Conservation (phyloP, 2,888 invertebrate species). For the Chrysopilus asiliformis region DNA sequence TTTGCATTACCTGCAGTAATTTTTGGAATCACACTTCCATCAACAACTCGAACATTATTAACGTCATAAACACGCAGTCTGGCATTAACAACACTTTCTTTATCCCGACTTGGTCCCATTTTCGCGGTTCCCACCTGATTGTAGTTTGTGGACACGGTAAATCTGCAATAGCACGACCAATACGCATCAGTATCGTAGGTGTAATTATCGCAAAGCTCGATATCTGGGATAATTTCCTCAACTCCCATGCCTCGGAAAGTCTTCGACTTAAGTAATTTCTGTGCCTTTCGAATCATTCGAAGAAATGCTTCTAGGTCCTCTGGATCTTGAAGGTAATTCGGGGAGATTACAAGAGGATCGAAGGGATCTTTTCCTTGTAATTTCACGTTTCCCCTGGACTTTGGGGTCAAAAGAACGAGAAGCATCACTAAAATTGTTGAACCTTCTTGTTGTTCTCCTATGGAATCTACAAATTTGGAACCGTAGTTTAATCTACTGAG, state of each 20-base stretch:
- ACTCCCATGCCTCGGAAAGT: slow-evolving; percentile 25
- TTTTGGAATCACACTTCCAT: slow-evolving; percentile 52
- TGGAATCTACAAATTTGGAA: not conserved
- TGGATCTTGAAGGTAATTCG: slow-evolving; percentile 47
- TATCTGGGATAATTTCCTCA: not conserved
- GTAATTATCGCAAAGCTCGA: slow-evolving; percentile 23
- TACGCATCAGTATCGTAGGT: slow-evolving; percentile 41
- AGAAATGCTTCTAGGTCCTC: slow-evolving; percentile 40
- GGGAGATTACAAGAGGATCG: slow-evolving; percentile 45
- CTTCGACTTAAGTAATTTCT: slow-evolving; percentile 32
- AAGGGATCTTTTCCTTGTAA: slow-evolving; percentile 42
- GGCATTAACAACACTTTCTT: slow-evolving; percentile 42
- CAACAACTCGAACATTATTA: slow-evolving; percentile 43
- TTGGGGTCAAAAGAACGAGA: slow-evolving; percentile 36
- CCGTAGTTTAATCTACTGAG: slow-evolving; percentile 17
- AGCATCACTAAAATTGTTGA: slow-evolving; percentile 26
- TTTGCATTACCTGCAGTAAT: slow-evolving; percentile 49
- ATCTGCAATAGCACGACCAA: slow-evolving; percentile 72
- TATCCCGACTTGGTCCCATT: slow-evolving; percentile 43
- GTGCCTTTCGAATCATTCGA: slow-evolving; percentile 31
- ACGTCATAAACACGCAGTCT: slow-evolving; percentile 42
- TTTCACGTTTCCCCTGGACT: slow-evolving; percentile 42
- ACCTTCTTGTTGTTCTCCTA: not conserved
- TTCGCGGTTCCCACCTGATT: slow-evolving; percentile 54
- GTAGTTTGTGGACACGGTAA: slow-evolving; percentile 62